Conservation (phyloP, 2,797 vertebrate species). For the Fistularia tabacaria region DNA sequence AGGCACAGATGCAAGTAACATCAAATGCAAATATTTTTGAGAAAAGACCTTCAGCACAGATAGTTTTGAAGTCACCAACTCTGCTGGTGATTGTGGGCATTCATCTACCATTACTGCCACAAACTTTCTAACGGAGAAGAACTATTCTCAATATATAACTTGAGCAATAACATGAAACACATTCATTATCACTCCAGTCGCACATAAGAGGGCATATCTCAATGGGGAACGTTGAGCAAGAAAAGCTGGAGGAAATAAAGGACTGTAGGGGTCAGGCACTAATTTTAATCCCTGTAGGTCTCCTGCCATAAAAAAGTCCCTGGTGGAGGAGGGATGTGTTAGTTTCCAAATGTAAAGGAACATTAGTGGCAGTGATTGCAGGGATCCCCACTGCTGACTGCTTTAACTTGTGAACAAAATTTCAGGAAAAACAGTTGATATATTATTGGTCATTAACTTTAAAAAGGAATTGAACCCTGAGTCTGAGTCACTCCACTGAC, state of each 20-base stretch:
- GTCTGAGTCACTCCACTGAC: too few species aligned
- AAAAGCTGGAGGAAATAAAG: too few species aligned
- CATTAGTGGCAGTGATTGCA: neutral
- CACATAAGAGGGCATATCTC: conserved; percentile 27
- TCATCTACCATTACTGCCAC: conserved; percentile 29
- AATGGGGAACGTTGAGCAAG: neutral
- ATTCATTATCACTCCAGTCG: conserved; percentile 51
- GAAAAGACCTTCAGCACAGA: neutral
- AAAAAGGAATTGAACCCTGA: too few species aligned
- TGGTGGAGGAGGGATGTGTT: too few species aligned
- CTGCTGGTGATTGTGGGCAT: conserved; percentile 24
- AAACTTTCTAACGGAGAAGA: conserved; percentile 50
- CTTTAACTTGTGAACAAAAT: neutral
- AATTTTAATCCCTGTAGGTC: neutral
- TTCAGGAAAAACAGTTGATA: too few species aligned
- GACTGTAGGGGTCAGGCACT: neutral
- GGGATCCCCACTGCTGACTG: neutral
- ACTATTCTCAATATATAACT: conserved; percentile 46
- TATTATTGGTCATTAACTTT: too few species aligned
- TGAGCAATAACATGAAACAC: conserved; percentile 3
- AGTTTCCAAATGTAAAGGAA: neutral
- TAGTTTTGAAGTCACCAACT: conserved; percentile 1
- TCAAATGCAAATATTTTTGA: conserved; percentile 35
- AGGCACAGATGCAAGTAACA: conserved; percentile 22
- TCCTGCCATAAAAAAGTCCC: neutral